Percentiles rank a stretch among this genome's conserved stretches.
Conservation (phyloP, 2,113 vertebrate genomes). For the Nibea albiflora region DNA sequence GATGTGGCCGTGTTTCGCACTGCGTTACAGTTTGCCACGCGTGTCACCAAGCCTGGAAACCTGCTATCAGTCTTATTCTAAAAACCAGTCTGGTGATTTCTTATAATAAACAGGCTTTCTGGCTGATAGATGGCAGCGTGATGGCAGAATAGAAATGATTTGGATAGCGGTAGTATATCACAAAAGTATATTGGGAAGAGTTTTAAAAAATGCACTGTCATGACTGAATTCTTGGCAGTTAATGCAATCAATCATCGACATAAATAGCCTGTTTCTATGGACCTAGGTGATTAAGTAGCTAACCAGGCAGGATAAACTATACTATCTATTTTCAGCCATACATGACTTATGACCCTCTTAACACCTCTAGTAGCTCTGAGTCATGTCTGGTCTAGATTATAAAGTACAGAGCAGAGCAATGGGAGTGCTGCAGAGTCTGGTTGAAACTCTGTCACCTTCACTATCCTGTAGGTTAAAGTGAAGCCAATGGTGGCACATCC, state of each 20-base stretch:
- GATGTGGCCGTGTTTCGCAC: conserved; percentile 33
- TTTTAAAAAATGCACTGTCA: conserved; percentile 65
- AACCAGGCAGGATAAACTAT: conserved; percentile 75
- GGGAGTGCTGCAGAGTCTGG: conserved; percentile 45
- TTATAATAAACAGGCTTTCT: conserved; percentile 29
- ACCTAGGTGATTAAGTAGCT: conserved; percentile 72
- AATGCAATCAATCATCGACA: conserved; percentile 64
- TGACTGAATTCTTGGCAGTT: conserved; percentile 57
- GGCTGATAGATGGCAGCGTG: conserved; percentile 38
- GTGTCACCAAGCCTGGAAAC: not conserved
- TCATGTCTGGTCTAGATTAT: conserved; percentile 74
- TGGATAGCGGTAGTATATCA: conserved; percentile 40
- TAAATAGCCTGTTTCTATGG: conserved; percentile 72
- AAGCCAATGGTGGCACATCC: conserved; percentile 60
- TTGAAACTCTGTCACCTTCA: conserved; percentile 56
- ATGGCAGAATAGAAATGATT: conserved; percentile 26
- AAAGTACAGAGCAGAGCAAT: conserved; percentile 52
- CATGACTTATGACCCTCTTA: conserved; percentile 79
- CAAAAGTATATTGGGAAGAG: conserved; percentile 44
- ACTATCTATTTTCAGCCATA: conserved; percentile 75
- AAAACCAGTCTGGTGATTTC: conserved; percentile 26
- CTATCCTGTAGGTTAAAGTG: conserved; percentile 68
- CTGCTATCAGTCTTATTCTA: not conserved
- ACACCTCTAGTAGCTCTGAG: conserved; percentile 76
- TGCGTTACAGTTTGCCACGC: conserved; percentile 7